Evolutionary conservation across 1,140 invertebrate genomes (phyloP), one percentile per base, ranked within the genome.

Genomic region (Himalopsyche phryganea): DNA sequence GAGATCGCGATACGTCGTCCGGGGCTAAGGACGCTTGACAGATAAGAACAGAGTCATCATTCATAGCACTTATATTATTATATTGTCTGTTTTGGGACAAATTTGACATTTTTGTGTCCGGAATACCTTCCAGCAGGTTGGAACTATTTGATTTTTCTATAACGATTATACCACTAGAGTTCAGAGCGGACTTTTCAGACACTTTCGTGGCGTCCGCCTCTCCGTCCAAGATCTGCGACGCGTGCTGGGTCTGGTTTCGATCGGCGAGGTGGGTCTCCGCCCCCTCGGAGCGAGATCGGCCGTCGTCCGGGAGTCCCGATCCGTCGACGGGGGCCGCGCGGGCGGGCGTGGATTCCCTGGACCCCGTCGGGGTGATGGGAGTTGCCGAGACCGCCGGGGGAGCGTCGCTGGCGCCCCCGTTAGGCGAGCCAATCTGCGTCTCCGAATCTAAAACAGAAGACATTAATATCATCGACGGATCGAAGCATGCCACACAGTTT

Each of bases 61-160:
- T 17, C 6, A 57, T 57, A 7, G 35, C 15, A 44, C 40, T 50
- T 35, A 57, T 41, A 50, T 50, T 57, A 50, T 38, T 50, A 36
- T 42, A 58, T 13, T 23, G 46, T 68, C 70, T 70, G 28, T 72
- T 74, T 63, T 76, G 74, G 52, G 75, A 73, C 28, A 78, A 63
- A 65, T 76, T 73, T 66, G 73, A 74, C 73, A 78, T 76, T 69
- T 78, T 78, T 48, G 75, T 75, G 56, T 76, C 75, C 58, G 74
- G 70, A 63, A 77, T 77, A 66, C 76, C 75, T 68, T 77, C 75
- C 58, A 78, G 53, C 48, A 78, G 66, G 66, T 74, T 78, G 9
- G 61, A 57, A 28, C 15, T 49, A 36, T 75, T 72, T 55, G 74
- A 60, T 61, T 77, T 77, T 66, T 77, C 74, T 51, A 72, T 76